phyloP scores from a whole-genome alignment of 2,113 vertebrate genomes.

The Dendropsophus ebraccatus region DNA sequence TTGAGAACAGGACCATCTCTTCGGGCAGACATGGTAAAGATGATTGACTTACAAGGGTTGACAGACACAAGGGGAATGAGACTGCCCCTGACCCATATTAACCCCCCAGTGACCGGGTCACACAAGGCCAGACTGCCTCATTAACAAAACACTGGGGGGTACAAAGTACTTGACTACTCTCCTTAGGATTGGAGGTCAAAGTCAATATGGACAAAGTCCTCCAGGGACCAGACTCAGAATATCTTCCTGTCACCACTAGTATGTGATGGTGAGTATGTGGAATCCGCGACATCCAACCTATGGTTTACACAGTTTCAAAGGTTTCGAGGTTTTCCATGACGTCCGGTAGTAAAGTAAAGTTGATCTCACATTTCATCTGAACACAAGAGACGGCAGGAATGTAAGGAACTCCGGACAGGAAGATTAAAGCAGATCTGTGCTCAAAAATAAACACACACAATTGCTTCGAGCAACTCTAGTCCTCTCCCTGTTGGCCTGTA shows the following conservation, averaged over 20 bases:
- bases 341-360: background rate
- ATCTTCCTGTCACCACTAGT: slow-evolving; percentile 5
- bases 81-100: background rate
- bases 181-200: slow-evolving; percentile 30
- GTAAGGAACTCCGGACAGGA: background rate
- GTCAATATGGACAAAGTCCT: background rate
- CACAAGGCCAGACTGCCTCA: slow-evolving; percentile 19
- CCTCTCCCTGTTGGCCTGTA: too few relatives aligned
- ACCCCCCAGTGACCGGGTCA: slow-evolving; percentile 1
- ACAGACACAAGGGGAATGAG: slow-evolving; percentile 40
- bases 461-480: background rate
- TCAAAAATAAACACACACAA: background rate
- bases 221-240: background rate
- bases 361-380: background rate
- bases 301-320: background rate
- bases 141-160: slow-evolving; percentile 25
- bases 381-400: background rate
- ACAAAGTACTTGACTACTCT: slow-evolving; percentile 22
- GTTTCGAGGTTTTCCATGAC: background rate
- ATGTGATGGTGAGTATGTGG: background rate
- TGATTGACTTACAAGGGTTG: slow-evolving; percentile 38
- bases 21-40: background rate
- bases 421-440: background rate
- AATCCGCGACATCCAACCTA: background rate
- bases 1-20: too few relatives aligned